Percentiles rank a stretch among this genome's conserved stretches.
phyloP scores from a whole-genome alignment of 1,140 invertebrate species.

The Parapsyche elsis region DNA sequence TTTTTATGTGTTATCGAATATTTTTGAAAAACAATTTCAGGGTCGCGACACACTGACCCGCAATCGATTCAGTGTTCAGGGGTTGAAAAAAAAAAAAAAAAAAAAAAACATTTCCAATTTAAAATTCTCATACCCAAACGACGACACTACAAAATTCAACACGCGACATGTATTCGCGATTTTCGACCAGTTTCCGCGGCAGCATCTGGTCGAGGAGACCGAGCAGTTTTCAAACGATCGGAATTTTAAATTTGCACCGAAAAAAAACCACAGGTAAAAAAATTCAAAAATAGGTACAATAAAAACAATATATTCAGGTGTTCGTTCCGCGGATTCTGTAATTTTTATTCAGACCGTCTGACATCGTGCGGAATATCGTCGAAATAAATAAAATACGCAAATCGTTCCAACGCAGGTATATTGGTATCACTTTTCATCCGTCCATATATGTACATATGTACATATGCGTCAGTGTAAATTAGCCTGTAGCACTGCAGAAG shows the following conservation, averaged over 20 bases:
- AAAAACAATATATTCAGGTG: conserved; percentile 49
- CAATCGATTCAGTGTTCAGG: neutral
- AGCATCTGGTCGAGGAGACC: neutral
- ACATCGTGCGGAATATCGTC: conserved; percentile 48
- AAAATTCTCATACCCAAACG: conserved; percentile 1
- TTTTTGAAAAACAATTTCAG: neutral
- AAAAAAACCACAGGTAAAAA: neutral
- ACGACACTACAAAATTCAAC: no score
- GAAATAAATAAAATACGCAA: neutral
- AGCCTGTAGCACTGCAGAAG: no score
- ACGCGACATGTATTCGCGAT: no score
- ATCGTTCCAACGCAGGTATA: no score
- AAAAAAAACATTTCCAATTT: conserved; percentile 1
- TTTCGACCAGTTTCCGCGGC: neutral
- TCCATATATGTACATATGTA: no score
- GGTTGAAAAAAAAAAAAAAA: no score
- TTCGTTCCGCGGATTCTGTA: conserved; percentile 41
- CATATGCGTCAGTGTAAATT: no score
- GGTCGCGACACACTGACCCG: conserved; percentile 19
- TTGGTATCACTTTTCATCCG: no score
- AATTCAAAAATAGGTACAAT: conserved; percentile 16
- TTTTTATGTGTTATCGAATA: no score
- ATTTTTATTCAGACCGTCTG: conserved; percentile 52
- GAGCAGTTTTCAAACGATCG: conserved; percentile 36
- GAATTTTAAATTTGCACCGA: conserved; percentile 50